These are phyloP conservation scores for Drosophila neonasuta DNA, from an alignment of 2,888 invertebrate genomes.

Conservation along the genomic window DNA sequence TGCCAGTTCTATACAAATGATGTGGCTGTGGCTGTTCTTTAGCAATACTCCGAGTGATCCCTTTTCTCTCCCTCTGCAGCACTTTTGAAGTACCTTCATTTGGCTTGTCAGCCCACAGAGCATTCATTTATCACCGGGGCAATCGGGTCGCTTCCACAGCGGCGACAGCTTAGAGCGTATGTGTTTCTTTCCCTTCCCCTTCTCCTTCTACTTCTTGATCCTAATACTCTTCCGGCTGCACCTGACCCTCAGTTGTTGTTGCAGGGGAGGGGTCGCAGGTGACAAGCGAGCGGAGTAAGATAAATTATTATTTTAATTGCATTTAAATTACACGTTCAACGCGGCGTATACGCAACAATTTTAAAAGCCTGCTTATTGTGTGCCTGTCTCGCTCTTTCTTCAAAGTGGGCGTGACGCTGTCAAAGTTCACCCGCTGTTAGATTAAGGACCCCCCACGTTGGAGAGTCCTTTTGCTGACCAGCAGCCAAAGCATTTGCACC, in stretches of 20 bases:
- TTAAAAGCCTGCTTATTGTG: constrained; percentile 45
- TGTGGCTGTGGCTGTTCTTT: constrained; percentile 47
- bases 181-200: constrained; percentile 10
- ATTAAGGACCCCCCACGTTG: constrained; percentile 55
- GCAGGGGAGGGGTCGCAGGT: constrained; percentile 31
- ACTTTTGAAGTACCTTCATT: constrained; percentile 62
- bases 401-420: constrained; percentile 21
- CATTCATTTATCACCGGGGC: constrained; percentile 64
- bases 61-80: constrained; percentile 20
- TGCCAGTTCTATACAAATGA: constrained; percentile 63
- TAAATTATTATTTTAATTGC: constrained; percentile 78
- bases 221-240: constrained; percentile 2
- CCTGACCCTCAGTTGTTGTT: constrained; percentile 8
- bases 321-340: constrained; percentile 73
- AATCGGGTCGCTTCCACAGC: constrained; percentile 37
- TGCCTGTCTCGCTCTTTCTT: neutral
- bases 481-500: constrained; percentile 26
- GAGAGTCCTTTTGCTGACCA: constrained; percentile 36
- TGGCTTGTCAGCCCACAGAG: constrained; percentile 63
- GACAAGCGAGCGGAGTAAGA: constrained; percentile 70
- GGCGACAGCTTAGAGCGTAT: constrained; percentile 38
- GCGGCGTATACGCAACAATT: constrained; percentile 60
- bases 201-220: constrained; percentile 6
- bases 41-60: constrained; percentile 3
- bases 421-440: constrained; percentile 61